Conservation (phyloP, 1,140 invertebrate genomes). For the Bombus sylvicola region DNA sequence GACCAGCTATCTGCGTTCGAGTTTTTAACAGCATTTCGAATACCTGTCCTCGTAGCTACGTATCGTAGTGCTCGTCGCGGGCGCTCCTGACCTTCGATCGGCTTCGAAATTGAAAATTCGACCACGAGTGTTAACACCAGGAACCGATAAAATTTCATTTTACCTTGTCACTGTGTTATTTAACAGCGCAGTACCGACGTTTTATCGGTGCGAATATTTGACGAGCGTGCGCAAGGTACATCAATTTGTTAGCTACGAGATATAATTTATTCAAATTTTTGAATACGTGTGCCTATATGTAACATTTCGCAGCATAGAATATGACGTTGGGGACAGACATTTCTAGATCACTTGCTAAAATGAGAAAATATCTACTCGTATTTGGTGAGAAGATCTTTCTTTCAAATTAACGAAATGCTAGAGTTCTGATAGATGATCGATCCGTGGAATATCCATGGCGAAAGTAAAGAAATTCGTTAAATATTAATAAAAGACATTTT, state of each 20-base stretch:
- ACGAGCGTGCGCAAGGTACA: too few relatives aligned
- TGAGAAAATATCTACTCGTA: too few relatives aligned
- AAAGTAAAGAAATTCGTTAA: background rate
- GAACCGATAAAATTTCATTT: background rate
- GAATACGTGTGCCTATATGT: too few relatives aligned
- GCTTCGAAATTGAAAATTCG: background rate
- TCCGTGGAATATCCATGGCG: too few relatives aligned
- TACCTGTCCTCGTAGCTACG: background rate
- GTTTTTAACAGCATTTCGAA: constrained; percentile 40
- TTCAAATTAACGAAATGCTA: too few relatives aligned
- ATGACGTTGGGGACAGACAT: too few relatives aligned
- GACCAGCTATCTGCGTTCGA: constrained; percentile 1
- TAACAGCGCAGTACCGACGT: background rate
- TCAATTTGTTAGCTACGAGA: background rate
- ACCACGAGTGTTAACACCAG: background rate
- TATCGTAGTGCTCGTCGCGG: background rate
- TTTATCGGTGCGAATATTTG: background rate
- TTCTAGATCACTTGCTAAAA: too few relatives aligned
- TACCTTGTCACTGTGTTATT: background rate
- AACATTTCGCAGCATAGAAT: too few relatives aligned
- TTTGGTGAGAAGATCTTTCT: too few relatives aligned
- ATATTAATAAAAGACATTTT: background rate
- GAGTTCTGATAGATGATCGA: too few relatives aligned
- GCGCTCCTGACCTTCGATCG: background rate
- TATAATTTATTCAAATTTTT: background rate